Base-by-base conservation (phyloP, 2,797 vertebrate species). In the Tolypeutes matacus region DNA sequence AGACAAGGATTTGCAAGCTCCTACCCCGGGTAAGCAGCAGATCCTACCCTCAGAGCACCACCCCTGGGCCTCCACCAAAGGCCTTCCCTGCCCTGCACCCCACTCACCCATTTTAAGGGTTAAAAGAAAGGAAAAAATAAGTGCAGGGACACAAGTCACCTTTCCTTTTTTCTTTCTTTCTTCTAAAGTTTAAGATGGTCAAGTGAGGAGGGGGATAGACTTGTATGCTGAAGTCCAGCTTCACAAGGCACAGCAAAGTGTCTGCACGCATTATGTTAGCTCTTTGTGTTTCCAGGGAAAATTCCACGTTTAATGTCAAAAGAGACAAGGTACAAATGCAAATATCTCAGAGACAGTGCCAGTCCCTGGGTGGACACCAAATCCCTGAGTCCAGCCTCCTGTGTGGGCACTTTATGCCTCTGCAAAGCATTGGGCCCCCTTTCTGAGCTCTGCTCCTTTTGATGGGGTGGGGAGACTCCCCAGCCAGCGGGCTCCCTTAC, bases 401-500 rank as follows among this genome's bases (percentile, higher is more conserved):
- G 20, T 29, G 62, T 17, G 65, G 14, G 15, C 9, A 31, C 65
- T n/a, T 31, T 34, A 15, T 1, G 12, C 34, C n/a, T 20, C 15
- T 8, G n/a, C n/a, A 18, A 67, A 10, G 18, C 31, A 34, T 12
- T 20, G 17, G 20, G 20, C 20, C 34, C 34, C 20, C 65, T 31
- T 20, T 20, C 39, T 39, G n/a, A 84, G 6, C 49, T 17, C 36
- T 25, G 29, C 80, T 95, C 42, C 23, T 31, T 15, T 12, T 8
- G 8, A 36, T 3, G 18, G 13, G 3, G 3, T 25, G 23, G 9
- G 29, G 25, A 65, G 39, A 90, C 91, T 27, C 58, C 0, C 20
- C 0, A 0, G 14, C 0, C 42, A 53, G 34, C 0, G 0, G 27
- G 1, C 31, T 7, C 3, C 96, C 98, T 98, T 98, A 99, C 99